Base-by-base conservation (phyloP, 2,797 vertebrate species). In the Discoglossus pictus region DNA sequence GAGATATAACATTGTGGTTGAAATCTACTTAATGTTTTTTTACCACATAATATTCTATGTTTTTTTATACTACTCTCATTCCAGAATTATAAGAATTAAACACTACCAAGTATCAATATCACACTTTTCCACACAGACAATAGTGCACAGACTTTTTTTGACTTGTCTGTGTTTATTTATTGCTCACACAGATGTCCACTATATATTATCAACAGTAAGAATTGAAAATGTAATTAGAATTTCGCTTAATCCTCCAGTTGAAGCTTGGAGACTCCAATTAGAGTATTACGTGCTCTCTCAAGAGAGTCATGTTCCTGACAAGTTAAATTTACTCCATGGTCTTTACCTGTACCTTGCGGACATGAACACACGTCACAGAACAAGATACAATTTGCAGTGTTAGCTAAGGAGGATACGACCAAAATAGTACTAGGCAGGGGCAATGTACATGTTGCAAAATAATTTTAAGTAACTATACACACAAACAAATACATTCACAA, bases 221-320 rank as follows among this genome's bases (percentile, higher is more conserved):
- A 47, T 20, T 38, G 23, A 48, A 61, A 55, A 31, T 61, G 43
- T 62, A 64, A 71, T 71, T 58, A 71, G 43, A 13, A 34, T 40
- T 55, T 17, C 58, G 24, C 55, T 59, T 71, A 36, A 52, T 59
- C 63, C 44, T 51, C 51, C 43, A 58, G 52, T 15, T 61, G 27
- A 58, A 50, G 31, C 52, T 50, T 50, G n/a, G 60, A 63, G 56
- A 70, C 38, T 42, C 68, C 52, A 63, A 63, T 70, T 70, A 70
- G 68, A 21, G 53, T 52, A 63, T 63, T 58, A 70, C 35, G 36
- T 36, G 52, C 43, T 58, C 44, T 71, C 61, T 40, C 20, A 15
- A 71, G 61, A 64, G 61, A 20, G 46, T 58, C 21, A 13, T 58
- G 61, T 16, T 71, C 53, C 68, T 59, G 61, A 71, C 20, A 31